Evolutionary conservation across 2,797 vertebrate genomes (phyloP).

Genomic region (Furcifer pardalis): DNA sequence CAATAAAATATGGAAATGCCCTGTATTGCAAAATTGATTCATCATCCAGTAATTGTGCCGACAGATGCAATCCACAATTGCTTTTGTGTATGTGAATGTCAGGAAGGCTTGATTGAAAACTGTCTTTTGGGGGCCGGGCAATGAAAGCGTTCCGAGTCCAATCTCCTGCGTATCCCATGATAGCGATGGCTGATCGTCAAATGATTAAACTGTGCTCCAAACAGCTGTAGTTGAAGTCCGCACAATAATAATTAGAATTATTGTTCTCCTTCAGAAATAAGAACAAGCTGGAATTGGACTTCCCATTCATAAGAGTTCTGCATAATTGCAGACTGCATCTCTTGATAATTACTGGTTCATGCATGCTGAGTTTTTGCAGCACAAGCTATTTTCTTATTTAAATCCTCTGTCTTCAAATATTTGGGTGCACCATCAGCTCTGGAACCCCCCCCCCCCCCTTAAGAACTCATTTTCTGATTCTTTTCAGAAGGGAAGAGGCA

Average conservation of each 20-base stretch:
- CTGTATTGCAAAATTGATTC: constrained; percentile 29
- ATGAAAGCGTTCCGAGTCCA: not conserved
- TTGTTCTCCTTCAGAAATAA: constrained; percentile 32
- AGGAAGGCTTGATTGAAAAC: not conserved
- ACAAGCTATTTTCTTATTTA: constrained; percentile 27
- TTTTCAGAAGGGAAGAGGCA: not conserved
- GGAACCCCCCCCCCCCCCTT: not conserved
- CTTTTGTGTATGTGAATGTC: not conserved
- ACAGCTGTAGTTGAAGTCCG: constrained; percentile 33
- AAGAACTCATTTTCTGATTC: not conserved
- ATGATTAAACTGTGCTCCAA: not conserved
- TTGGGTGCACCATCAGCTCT: constrained; percentile 10
- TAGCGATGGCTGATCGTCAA: not conserved
- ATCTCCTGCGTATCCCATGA: not conserved
- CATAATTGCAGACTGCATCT: constrained; percentile 27
- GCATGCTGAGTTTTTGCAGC: constrained; percentile 1
- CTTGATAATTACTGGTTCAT: constrained; percentile 26
- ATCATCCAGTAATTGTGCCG: constrained; percentile 27
- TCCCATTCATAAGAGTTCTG: constrained; percentile 5
- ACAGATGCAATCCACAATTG: constrained; percentile 18
- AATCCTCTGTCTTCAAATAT: constrained; percentile 10
- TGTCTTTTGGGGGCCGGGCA: not conserved
- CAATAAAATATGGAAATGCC: not conserved
- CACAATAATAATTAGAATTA: constrained; percentile 44
- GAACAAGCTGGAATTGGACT: constrained; percentile 14